Conservation (phyloP, 2,888 invertebrate species). For the Diarsia mendica region DNA sequence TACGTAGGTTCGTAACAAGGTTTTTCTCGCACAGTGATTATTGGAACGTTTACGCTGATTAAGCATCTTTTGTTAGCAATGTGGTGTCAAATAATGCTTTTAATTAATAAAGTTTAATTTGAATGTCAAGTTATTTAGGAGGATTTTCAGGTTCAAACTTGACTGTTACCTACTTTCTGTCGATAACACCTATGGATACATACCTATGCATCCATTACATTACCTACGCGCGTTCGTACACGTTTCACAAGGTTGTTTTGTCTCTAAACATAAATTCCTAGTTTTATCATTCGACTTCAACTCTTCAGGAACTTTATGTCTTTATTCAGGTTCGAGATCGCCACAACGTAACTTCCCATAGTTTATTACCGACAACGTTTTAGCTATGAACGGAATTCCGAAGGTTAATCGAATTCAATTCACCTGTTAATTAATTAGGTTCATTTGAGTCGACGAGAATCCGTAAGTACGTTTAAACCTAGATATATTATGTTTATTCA, state of each 20-base stretch:
- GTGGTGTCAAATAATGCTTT: slow-evolving; percentile 7
- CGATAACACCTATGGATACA: slow-evolving; percentile 2
- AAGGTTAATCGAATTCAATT: slow-evolving; percentile 15
- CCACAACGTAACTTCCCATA: slow-evolving; percentile 9
- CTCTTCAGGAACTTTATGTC: slow-evolving; percentile 43
- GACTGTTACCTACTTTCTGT: not conserved
- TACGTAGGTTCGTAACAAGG: slow-evolving; percentile 39
- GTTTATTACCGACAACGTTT: slow-evolving; percentile 10
- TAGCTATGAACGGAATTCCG: not conserved
- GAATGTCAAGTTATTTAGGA: not conserved
- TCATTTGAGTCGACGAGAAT: slow-evolving; percentile 14
- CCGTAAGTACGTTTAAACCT: not conserved
- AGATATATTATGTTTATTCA: not conserved
- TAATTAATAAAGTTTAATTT: slow-evolving; percentile 10
- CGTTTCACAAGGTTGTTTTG: slow-evolving; percentile 39
- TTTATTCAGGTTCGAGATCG: slow-evolving; percentile 37
- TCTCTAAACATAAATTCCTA: slow-evolving; percentile 45
- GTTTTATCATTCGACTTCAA: slow-evolving; percentile 45
- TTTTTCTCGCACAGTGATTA: slow-evolving; percentile 45
- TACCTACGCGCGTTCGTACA: slow-evolving; percentile 27
- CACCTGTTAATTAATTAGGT: slow-evolving; percentile 16
- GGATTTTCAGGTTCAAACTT: not conserved
- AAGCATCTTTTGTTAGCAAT: slow-evolving; percentile 16
- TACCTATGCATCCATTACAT: too few relatives aligned
- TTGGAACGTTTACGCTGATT: slow-evolving; percentile 49